A percentile compares a stretch with the other conserved stretches of the same genome.
phyloP scores from a whole-genome alignment of 2,113 vertebrate genomes.

The Paratilapia polleni region DNA sequence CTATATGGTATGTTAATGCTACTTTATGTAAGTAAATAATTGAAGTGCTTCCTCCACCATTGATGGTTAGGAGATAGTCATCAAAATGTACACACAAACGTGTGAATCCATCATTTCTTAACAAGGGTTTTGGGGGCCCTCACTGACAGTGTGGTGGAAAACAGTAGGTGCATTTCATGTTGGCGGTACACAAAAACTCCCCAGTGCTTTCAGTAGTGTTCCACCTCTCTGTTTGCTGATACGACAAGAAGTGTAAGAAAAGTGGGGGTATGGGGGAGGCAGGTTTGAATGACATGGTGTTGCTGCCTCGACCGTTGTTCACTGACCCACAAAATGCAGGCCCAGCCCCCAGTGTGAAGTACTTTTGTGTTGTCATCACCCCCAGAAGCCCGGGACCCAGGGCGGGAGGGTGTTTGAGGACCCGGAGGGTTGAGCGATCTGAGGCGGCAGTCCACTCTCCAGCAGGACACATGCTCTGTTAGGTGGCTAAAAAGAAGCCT shows the following conservation, averaged over 20 bases:
- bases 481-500: conserved; percentile 73
- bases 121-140: conserved; percentile 47
- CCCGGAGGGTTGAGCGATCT: conserved; percentile 23
- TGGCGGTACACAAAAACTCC: conserved; percentile 64
- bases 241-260: conserved; percentile 68
- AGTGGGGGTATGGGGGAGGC: conserved; percentile 43
- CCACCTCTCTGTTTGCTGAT: conserved; percentile 76
- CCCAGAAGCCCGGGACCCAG: conserved; percentile 52
- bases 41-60: neutral
- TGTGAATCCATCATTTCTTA: conserved; percentile 63
- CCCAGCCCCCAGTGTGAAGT: conserved; percentile 77
- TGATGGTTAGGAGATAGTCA: neutral
- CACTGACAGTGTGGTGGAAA: conserved; percentile 52
- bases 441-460: conserved; percentile 63
- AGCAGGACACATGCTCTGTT: conserved; percentile 77
- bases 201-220: conserved; percentile 55
- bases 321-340: conserved; percentile 80
- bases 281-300: conserved; percentile 75
- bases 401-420: conserved; percentile 13
- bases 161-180: conserved; percentile 66
- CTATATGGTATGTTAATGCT: neutral
- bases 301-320: conserved; percentile 70
- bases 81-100: conserved; percentile 22
- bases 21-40: conserved; percentile 6
- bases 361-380: conserved; percentile 77